A percentile compares a stretch with the other conserved stretches of the same genome.
These are phyloP conservation scores for Cirrhinus molitorella DNA, from an alignment of 2,797 vertebrate species.

Conservation along the genomic window DNA sequence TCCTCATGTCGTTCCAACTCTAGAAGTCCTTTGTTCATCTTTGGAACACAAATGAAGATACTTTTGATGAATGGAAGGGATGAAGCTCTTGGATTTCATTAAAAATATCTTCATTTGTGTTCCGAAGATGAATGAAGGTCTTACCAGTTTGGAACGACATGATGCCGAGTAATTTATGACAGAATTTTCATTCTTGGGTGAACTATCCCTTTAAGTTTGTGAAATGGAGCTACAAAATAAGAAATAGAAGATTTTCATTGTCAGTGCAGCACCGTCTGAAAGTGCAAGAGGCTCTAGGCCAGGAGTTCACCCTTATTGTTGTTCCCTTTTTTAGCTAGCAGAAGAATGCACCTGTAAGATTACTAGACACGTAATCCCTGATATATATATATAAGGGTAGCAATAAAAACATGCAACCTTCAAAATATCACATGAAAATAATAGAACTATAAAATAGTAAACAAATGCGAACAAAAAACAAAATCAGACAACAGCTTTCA, in stretches of 20 bases:
- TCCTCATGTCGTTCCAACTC: too few species aligned
- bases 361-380: not conserved
- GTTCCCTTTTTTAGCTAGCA: not conserved
- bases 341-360: not conserved
- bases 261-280: not conserved
- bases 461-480: not conserved
- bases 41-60: too few species aligned
- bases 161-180: too few species aligned
- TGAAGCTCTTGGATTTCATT: too few species aligned
- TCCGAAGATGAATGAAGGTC: too few species aligned
- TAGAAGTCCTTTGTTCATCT: too few species aligned
- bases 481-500: not conserved
- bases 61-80: too few species aligned
- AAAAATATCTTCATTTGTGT: too few species aligned
- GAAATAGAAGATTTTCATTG: not conserved
- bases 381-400: not conserved
- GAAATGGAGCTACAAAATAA: not conserved
- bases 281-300: not conserved
- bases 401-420: not conserved
- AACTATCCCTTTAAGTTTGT: too few species aligned
- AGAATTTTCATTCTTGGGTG: too few species aligned
- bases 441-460: not conserved
- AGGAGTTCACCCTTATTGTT: not conserved
- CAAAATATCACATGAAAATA: not conserved
- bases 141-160: too few species aligned